Conservation (phyloP, 2,888 invertebrate species). For the Rhamphomyia laevipes region DNA sequence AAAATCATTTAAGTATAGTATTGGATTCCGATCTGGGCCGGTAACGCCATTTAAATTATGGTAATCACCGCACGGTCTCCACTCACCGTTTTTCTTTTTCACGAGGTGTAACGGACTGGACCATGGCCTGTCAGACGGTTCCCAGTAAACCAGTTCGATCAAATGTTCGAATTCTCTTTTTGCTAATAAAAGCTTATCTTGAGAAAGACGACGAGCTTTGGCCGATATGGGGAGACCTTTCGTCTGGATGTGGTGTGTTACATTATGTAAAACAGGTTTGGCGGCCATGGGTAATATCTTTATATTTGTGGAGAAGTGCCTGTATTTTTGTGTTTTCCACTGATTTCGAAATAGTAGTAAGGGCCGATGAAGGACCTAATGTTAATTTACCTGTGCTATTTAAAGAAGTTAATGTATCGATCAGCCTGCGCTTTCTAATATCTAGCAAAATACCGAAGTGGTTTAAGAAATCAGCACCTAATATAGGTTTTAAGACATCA, state of each 20-base stretch:
- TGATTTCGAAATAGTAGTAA: background rate
- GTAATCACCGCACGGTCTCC: background rate
- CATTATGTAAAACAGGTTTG: background rate
- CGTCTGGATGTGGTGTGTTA: background rate
- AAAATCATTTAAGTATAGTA: slow-evolving; percentile 25
- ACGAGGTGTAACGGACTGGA: background rate
- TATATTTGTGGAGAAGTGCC: background rate
- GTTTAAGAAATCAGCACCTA: background rate
- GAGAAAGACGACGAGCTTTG: background rate
- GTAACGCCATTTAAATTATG: slow-evolving; percentile 13
- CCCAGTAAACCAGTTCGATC: background rate
- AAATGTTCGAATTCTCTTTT: background rate
- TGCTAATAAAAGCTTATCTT: background rate
- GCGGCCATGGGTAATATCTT: background rate
- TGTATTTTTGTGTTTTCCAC: background rate
- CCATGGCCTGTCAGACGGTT: background rate
- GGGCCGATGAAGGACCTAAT: background rate
- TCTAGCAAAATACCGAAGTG: background rate
- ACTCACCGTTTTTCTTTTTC: background rate
- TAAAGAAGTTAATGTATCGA: background rate
- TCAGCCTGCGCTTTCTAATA: background rate
- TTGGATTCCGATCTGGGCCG: slow-evolving; percentile 25
- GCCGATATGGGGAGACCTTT: background rate
- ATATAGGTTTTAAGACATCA: background rate
- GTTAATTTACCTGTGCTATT: background rate